Evolutionary conservation across 2,888 invertebrate species (phyloP), one percentile per base, ranked within the genome.

Genomic region (Agapetus fuscipes): DNA sequence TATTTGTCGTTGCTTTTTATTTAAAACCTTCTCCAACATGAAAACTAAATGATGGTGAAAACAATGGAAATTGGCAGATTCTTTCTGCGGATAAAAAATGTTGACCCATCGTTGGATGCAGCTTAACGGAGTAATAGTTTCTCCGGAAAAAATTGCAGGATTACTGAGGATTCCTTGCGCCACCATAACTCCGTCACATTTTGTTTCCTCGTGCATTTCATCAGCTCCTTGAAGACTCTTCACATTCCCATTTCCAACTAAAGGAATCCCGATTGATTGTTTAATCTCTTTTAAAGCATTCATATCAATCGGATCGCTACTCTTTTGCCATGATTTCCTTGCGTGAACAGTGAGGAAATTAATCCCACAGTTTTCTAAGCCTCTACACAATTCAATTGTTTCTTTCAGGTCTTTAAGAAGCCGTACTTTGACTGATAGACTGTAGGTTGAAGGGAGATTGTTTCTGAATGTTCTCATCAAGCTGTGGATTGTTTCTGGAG

Each of bases 21-120:
- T 72, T 50, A 95, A 67, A 26, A 83, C 57, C 60, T 82, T 83
- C 53, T 93, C 90, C 53, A 91, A 71, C 97, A 97, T 97, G 58
- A 91, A 94, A 34, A 91, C 88, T 46, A 97, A 73, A 64, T 97
- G 97, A 58, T 96, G 94, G 64, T 97, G 97, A 55, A 96, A 91
- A 55, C 80, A 80, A 50, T 85, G 80, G 60, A 87, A 95, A 34
- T 78, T 74, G 39, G 85, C 76, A 39, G 60, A 64, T 28, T 83
- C 76, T 46, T 67, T 63, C 15, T 74, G 69, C 29, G 69, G 55
- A 41, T 78, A 65, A 42, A 79, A 80, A 46, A 85, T 74, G 49
- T 79, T 66, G 48, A 86, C 59, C 94, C 94, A 96, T 38, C 84
- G 72, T 59, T 80, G 78, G 1, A 96, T 63, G 63, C 93, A 94